Evolutionary conservation across 92 coral and sea anemone genomes (phyloP).

Genomic region (Parazoanthus swiftii): DNA sequence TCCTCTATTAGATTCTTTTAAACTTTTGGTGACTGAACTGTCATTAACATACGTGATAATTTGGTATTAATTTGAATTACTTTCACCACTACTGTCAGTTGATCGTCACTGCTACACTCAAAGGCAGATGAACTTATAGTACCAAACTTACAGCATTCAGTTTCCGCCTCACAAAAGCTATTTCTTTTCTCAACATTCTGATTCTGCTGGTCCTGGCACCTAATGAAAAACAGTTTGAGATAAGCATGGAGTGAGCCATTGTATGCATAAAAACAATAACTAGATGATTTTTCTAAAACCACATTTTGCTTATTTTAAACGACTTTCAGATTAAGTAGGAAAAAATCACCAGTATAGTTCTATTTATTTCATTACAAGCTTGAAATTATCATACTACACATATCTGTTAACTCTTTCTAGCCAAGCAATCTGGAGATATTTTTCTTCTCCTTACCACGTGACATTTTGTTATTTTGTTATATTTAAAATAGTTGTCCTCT

Average conservation of each 20-base stretch:
- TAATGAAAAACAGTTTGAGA: constrained; percentile 20
- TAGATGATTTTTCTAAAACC: background rate
- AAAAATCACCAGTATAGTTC: background rate
- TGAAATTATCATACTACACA: too few relatives aligned
- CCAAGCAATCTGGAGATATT: background rate
- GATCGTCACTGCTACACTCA: too few relatives aligned
- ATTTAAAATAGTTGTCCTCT: background rate
- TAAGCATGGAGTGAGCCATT: background rate
- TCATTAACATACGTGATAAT: too few relatives aligned
- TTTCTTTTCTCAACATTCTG: constrained; percentile 85
- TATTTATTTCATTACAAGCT: background rate
- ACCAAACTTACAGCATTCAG: constrained; percentile 63
- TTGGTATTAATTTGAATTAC: too few relatives aligned
- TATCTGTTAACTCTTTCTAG: too few relatives aligned
- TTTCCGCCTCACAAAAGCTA: constrained; percentile 85
- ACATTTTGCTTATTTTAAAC: background rate
- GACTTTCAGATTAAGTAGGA: background rate
- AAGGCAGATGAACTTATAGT: background rate
- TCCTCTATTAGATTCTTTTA: too few relatives aligned
- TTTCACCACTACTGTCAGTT: too few relatives aligned
- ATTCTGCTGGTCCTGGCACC: constrained; percentile 94
- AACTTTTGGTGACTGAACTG: too few relatives aligned
- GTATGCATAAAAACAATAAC: background rate
- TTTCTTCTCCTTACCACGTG: background rate
- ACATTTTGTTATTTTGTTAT: background rate